Percentiles rank a stretch among this genome's conserved stretches.
Evolutionary conservation across 2,888 invertebrate species (phyloP).

Genomic region (Agonopterix subpropinquella): DNA sequence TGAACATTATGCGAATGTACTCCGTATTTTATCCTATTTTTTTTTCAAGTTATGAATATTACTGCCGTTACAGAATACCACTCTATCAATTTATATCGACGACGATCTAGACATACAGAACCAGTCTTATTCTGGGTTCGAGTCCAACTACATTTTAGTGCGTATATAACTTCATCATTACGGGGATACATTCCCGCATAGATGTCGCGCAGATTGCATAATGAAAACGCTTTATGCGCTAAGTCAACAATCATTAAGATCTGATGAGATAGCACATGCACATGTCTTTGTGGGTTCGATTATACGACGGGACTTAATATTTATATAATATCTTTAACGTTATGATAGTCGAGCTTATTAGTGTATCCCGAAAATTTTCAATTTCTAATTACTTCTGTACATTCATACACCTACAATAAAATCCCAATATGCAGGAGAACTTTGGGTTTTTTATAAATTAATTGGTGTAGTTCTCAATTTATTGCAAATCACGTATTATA

Average conservation of each 20-base stretch:
- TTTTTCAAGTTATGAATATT: too few species aligned
- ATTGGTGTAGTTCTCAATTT: too few species aligned
- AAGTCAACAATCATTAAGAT: constrained; percentile 8
- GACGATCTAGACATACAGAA: constrained; percentile 3
- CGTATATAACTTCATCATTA: constrained; percentile 27
- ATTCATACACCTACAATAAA: too few species aligned
- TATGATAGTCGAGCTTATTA: too few species aligned
- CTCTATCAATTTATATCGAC: constrained; percentile 1
- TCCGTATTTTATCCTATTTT: too few species aligned
- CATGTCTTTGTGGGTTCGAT: not conserved
- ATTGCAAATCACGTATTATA: too few species aligned
- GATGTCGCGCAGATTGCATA: constrained; percentile 26
- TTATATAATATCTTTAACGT: too few species aligned
- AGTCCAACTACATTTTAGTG: constrained; percentile 2
- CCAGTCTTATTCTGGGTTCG: constrained; percentile 7
- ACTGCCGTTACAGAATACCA: constrained; percentile 1
- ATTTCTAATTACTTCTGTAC: too few species aligned
- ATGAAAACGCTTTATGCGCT: constrained; percentile 23
- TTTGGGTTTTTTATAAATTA: too few species aligned
- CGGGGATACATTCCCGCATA: constrained; percentile 18
- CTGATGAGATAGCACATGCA: constrained; percentile 1
- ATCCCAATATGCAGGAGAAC: too few species aligned
- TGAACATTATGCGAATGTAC: too few species aligned
- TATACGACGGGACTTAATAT: not conserved
- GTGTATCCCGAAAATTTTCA: too few species aligned